phyloP scores from a whole-genome alignment of 2,888 invertebrate species.

The Timema podura region DNA sequence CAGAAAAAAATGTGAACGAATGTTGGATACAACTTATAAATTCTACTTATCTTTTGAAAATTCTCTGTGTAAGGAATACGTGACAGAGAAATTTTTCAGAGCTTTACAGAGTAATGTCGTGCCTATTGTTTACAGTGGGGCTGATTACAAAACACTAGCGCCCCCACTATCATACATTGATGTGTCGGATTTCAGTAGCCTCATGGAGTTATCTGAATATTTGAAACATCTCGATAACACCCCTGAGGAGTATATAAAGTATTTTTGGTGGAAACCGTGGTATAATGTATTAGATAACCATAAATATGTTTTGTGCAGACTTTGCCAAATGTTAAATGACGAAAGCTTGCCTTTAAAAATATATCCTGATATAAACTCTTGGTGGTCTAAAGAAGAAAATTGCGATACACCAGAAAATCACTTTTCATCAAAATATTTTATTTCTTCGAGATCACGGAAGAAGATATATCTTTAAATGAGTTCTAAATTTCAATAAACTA shows the following conservation, averaged over 20 bases:
- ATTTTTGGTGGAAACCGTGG: conserved; percentile 57
- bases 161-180: conserved; percentile 62
- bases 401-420: no score
- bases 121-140: conserved; percentile 50
- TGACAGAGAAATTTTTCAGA: conserved; percentile 61
- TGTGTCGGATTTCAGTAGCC: conserved; percentile 56
- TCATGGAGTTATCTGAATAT: conserved; percentile 55
- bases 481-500: no score
- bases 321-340: conserved; percentile 38
- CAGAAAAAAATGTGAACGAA: neutral
- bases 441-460: no score
- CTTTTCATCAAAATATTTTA: no score
- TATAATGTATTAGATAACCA: conserved; percentile 26
- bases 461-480: no score
- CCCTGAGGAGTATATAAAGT: conserved; percentile 56
- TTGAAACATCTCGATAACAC: conserved; percentile 51
- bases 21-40: conserved; percentile 52
- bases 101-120: conserved; percentile 49
- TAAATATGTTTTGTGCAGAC: conserved; percentile 32
- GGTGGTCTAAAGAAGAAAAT: neutral
- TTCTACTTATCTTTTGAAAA: conserved; percentile 71
- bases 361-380: neutral
- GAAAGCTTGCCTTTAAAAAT: conserved; percentile 3
- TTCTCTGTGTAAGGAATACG: conserved; percentile 63
- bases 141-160: conserved; percentile 54